These are phyloP conservation scores for Melanotaenia pygmaea DNA, from an alignment of 2,797 vertebrate species.

Conservation along the genomic window DNA sequence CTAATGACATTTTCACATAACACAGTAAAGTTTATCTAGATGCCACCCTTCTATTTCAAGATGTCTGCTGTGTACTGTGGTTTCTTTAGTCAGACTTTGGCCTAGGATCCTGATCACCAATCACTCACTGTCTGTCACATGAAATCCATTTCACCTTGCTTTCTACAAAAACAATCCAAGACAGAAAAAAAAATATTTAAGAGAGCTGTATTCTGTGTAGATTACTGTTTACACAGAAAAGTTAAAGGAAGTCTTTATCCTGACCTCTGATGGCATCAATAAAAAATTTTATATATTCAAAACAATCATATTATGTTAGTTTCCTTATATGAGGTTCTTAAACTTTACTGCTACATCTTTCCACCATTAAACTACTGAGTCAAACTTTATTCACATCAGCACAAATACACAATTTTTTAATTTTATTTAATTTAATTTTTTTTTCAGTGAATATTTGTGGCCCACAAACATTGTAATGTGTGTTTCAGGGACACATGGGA, in stretches of 20 bases:
- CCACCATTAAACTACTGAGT: too few relatives aligned
- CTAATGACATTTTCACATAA: not conserved
- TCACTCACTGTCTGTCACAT: not conserved
- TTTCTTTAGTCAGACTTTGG: constrained; percentile 7
- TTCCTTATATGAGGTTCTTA: not conserved
- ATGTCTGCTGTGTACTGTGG: not conserved
- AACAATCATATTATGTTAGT: not conserved
- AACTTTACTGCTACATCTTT: not conserved
- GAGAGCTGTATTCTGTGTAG: not conserved
- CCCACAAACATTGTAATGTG: constrained; percentile 2
- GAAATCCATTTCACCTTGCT: not conserved
- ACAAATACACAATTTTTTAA: not conserved
- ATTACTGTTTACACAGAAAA: not conserved
- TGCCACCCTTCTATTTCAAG: not conserved
- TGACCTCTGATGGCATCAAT: not conserved
- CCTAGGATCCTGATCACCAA: not conserved
- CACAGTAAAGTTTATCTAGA: not conserved
- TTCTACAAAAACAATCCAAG: not conserved
- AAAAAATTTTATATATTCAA: too few relatives aligned
- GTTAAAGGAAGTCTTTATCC: not conserved
- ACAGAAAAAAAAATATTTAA: not conserved
- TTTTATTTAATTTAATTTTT: too few relatives aligned
- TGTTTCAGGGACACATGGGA: constrained; percentile 84
- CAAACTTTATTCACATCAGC: not conserved
- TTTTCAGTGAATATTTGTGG: not conserved